These are phyloP conservation scores for Idaea straminata DNA, from an alignment of 2,888 invertebrate genomes.

Conservation along the genomic window DNA sequence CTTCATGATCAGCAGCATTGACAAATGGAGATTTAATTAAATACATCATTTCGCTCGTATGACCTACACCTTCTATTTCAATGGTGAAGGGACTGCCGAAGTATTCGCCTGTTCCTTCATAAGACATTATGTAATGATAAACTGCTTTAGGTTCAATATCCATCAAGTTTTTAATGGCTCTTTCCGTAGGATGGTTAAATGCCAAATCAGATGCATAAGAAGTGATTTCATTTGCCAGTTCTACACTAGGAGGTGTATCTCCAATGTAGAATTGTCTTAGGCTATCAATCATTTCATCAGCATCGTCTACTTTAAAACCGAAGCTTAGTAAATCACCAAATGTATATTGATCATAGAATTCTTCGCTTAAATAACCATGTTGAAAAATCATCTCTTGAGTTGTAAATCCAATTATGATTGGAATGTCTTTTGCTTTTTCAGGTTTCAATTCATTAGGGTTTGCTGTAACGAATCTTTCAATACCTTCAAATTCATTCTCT, in stretches of 20 bases:
- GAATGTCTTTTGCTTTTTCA: constrained; percentile 11
- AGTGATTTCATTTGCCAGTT: constrained; percentile 13
- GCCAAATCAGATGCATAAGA: constrained; percentile 24
- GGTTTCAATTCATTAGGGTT: constrained; percentile 10
- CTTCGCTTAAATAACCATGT: constrained; percentile 4
- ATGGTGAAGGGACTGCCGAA: neutral
- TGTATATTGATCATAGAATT: constrained; percentile 15
- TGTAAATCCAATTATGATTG: constrained; percentile 12
- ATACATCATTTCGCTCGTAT: neutral
- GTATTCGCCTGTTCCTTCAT: constrained; percentile 9
- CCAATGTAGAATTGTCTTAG: constrained; percentile 26
- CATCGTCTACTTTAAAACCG: constrained; percentile 22
- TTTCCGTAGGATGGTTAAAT: constrained; percentile 23
- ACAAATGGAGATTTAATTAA: neutral
- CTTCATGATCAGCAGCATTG: neutral
- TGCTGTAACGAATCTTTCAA: constrained; percentile 6
- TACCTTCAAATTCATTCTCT: constrained; percentile 20
- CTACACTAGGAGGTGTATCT: constrained; percentile 12
- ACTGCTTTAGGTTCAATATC: constrained; percentile 19
- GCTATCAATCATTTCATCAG: constrained; percentile 16
- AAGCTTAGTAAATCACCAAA: constrained; percentile 19
- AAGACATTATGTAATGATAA: constrained; percentile 26
- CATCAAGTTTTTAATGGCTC: constrained; percentile 19
- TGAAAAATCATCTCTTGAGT: constrained; percentile 14
- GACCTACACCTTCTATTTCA: neutral